A percentile compares a stretch with the other conserved stretches of the same genome.
Conservation (phyloP, 2,113 vertebrate species). For the Caranx melampygus region DNA sequence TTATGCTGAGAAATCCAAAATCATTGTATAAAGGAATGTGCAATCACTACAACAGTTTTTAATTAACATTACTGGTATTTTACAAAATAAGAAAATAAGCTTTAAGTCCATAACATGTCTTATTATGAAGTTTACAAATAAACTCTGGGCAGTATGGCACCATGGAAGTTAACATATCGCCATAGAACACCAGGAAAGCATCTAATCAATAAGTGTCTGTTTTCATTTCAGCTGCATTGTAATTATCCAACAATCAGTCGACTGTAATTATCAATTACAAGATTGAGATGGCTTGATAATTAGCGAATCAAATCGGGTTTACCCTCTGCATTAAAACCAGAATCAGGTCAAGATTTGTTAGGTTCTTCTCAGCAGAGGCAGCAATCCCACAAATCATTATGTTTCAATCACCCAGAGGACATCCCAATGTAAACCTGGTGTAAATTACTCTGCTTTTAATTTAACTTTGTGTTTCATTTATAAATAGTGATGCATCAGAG, state of each 20-base stretch:
- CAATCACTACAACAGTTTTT: too few relatives aligned
- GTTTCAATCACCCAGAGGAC: constrained; percentile 15
- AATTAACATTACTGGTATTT: too few relatives aligned
- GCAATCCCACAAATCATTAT: constrained; percentile 5
- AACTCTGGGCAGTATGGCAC: neutral
- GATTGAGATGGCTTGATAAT: constrained; percentile 62
- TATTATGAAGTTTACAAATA: neutral
- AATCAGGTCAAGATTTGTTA: constrained; percentile 54
- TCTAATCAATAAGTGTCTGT: constrained; percentile 70
- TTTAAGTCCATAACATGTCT: neutral
- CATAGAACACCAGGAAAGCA: constrained; percentile 23
- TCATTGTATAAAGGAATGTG: too few relatives aligned
- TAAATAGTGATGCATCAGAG: neutral
- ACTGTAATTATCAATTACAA: constrained; percentile 75
- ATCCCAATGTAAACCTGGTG: neutral
- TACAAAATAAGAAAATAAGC: neutral
- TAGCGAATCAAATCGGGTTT: constrained; percentile 61
- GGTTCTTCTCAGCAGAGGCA: constrained; percentile 12
- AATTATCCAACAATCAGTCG: constrained; percentile 71
- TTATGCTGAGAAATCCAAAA: too few relatives aligned
- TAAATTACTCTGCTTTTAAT: neutral
- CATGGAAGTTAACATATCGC: neutral
- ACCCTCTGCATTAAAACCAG: constrained; percentile 45
- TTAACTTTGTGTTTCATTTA: neutral
- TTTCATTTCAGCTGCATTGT: constrained; percentile 64